These are phyloP conservation scores for Chlamydotis undulata DNA, from an alignment of 2,113 vertebrate species.

Conservation along the genomic window DNA sequence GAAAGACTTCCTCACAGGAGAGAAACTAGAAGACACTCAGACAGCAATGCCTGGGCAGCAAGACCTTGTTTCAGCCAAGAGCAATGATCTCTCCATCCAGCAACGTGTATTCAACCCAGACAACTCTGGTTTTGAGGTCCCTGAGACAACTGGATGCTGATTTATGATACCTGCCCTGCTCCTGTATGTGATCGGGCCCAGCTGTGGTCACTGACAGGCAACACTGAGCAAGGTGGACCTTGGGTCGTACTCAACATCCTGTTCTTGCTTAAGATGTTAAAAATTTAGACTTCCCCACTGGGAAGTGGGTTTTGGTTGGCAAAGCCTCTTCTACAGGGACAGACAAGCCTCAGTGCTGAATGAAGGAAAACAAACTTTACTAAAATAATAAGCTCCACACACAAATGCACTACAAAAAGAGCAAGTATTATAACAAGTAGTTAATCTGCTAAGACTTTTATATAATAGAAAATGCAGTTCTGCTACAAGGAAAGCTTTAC, in stretches of 20 bases:
- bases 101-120: background rate
- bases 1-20: background rate
- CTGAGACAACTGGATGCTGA: background rate
- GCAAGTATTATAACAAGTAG: background rate
- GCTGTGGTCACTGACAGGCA: background rate
- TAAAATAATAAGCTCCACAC: background rate
- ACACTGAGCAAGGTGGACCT: background rate
- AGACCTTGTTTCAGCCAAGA: background rate
- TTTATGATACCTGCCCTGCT: background rate
- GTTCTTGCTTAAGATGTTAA: background rate
- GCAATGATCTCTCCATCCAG: background rate
- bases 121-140: background rate
- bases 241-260: background rate
- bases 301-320: background rate
- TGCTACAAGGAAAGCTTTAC: background rate
- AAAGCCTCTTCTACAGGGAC: background rate
- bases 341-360: background rate
- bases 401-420: background rate
- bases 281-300: background rate
- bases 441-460: background rate
- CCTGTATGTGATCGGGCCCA: background rate
- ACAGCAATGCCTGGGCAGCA: background rate
- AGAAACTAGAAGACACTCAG: background rate
- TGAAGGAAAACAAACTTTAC: background rate
- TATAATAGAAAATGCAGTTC: background rate